Evolutionary conservation across 2,797 vertebrate genomes (phyloP).

Genomic region (Sebastes melanostomus): DNA sequence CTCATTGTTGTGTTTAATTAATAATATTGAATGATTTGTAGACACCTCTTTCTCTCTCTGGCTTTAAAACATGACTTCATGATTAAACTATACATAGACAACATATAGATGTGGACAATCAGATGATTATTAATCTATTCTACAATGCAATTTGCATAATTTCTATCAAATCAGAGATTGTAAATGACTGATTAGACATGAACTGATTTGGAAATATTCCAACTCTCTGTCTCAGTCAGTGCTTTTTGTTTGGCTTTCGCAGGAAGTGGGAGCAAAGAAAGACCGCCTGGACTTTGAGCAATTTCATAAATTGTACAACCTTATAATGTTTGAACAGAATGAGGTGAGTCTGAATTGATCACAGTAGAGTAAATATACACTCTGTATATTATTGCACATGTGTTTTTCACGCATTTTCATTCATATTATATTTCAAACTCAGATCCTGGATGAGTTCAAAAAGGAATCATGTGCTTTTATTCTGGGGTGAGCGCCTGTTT

Average conservation of each 20-base stretch:
- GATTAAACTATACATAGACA: not conserved
- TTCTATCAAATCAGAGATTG: not conserved
- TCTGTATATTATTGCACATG: not conserved
- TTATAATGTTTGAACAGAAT: constrained; percentile 96
- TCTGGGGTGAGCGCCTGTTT: constrained; percentile 86
- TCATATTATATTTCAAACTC: constrained; percentile 10
- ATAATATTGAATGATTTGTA: not conserved
- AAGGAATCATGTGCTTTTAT: constrained; percentile 93
- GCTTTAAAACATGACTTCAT: not conserved
- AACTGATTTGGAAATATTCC: not conserved
- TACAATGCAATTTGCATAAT: not conserved
- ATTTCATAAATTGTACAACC: constrained; percentile 96
- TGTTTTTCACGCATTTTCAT: not conserved
- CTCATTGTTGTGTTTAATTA: not conserved
- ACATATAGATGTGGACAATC: too few species aligned
- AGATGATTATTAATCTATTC: not conserved
- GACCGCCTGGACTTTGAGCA: constrained; percentile 94
- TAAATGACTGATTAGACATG: not conserved
- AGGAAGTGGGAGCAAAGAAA: constrained; percentile 91
- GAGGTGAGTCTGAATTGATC: constrained; percentile 79
- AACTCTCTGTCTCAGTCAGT: not conserved
- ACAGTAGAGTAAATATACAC: not conserved
- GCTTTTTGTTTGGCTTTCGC: constrained; percentile 31
- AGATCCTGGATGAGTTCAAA: constrained; percentile 97
- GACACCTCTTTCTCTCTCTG: not conserved